Percentiles rank a stretch among this genome's conserved stretches.
phyloP scores from a whole-genome alignment of 1,140 invertebrate species.

The Frieseomelitta varia region DNA sequence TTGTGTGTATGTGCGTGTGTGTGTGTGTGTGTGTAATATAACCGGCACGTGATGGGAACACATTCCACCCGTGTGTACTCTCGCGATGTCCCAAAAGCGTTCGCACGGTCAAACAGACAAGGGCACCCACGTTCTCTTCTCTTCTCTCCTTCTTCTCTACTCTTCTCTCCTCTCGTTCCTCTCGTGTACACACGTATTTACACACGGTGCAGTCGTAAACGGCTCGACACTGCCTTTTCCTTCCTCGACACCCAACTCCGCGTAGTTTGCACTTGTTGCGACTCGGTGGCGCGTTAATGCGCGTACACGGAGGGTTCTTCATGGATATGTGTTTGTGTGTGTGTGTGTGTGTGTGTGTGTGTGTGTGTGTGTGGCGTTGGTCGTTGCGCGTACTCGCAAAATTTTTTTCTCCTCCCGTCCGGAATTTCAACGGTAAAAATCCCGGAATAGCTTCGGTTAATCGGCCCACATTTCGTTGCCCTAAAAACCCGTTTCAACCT shows the following conservation, averaged over 20 bases:
- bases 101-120: conserved; percentile 13
- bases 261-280: background rate
- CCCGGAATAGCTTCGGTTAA: background rate
- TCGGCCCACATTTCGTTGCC: background rate
- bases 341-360: too few species aligned
- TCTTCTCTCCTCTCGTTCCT: too few species aligned
- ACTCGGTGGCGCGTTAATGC: background rate
- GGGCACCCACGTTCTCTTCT: background rate
- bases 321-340: background rate
- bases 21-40: conserved; percentile 3
- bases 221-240: background rate
- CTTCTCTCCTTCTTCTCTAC: too few species aligned
- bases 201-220: background rate
- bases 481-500: conserved; percentile 25
- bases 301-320: too few species aligned
- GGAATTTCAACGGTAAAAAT: background rate
- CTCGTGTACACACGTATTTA: too few species aligned
- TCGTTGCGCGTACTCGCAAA: too few species aligned
- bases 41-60: conserved; percentile 31
- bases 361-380: too few species aligned
- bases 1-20: too few species aligned
- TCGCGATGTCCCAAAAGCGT: conserved; percentile 41
- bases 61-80: conserved; percentile 25
- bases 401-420: background rate
- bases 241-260: background rate